Base-by-base conservation (phyloP, 2,113 vertebrate genomes). In the Spea multiplicata region DNA sequence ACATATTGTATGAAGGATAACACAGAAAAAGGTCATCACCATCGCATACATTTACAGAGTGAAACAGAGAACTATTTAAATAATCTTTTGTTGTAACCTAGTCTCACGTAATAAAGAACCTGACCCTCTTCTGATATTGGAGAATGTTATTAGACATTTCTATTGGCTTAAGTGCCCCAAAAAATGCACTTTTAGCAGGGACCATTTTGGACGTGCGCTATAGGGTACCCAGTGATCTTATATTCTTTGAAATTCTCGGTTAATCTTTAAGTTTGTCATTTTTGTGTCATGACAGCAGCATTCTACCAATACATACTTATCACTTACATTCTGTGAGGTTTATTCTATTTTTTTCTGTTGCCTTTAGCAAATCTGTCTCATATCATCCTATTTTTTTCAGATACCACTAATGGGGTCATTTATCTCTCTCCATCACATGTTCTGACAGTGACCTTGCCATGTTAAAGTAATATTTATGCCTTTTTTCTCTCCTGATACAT, bases 371-470 rank as follows among this genome's bases (percentile, higher is more conserved):
- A 69, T 67, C 76, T 78, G 81, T 66, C 55, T 57, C 12, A 0
- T 0, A 66, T 71, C 66, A 48, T 69, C 64, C 79, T 30, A 2
- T 17, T 68, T 16, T 30, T 68, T 69, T 44, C 80, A 75, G 0
- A 4, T n/a, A 10, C n/a, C 76, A 47, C 47, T 81, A 82, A 86
- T 45, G 82, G 83, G 79, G 82, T 85, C 80, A 46, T 80, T 83
- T 80, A 83, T 87, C 88, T 84, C 75, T 8, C 81, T 81, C 82
- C 78, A 9, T 83, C 89, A 12, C 46, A 0, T 62, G 71, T 81
- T 50, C 83, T 59, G 82, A 66, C 17, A 65, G 9, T 71, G 85
- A 88, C 88, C 85, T 71, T 47, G 87, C 88, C 89, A 68, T 16
- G 66, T 85, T 88, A 78, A 84, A 78, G 75, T 66, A 83, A 82